Conservation (phyloP, 2,888 invertebrate species). For the Temnothorax ravouxi region DNA sequence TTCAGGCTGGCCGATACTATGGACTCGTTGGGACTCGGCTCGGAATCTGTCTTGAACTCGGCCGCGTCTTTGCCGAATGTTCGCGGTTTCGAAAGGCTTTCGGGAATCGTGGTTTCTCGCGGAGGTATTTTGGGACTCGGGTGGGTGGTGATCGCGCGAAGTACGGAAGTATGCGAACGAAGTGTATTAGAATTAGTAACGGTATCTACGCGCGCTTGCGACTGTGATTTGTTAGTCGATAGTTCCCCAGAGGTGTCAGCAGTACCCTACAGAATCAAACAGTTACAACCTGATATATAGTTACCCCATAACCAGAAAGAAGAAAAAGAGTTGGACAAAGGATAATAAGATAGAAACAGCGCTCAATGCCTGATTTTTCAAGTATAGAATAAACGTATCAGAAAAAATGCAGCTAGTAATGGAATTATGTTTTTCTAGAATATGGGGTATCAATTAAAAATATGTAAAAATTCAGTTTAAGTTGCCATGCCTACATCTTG, state of each 20-base stretch:
- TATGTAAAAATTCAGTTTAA: background rate
- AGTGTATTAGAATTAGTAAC: conserved; percentile 77
- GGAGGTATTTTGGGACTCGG: conserved; percentile 83
- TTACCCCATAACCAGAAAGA: conserved; percentile 72
- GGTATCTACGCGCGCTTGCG: conserved; percentile 76
- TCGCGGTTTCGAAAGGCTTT: conserved; percentile 71
- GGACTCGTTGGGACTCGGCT: conserved; percentile 53
- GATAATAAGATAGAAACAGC: conserved; percentile 4
- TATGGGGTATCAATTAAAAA: background rate
- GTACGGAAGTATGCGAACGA: conserved; percentile 67
- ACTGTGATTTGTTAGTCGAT: conserved; percentile 82
- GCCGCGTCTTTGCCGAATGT: conserved; percentile 53
- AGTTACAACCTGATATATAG: conserved; percentile 70
- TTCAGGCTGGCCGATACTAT: conserved; percentile 37
- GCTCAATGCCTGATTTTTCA: background rate
- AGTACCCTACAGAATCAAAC: conserved; percentile 84
- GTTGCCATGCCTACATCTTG: background rate
- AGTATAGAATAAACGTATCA: background rate
- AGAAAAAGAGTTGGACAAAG: conserved; percentile 13
- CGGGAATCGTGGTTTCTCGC: conserved; percentile 78
- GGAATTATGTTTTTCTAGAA: background rate
- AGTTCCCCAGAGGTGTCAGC: conserved; percentile 84
- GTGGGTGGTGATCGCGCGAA: conserved; percentile 81
- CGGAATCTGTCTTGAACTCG: conserved; percentile 64
- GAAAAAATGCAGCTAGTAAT: background rate